A percentile compares a stretch with the other conserved stretches of the same genome.
These are phyloP conservation scores for Turnix velox DNA, from an alignment of 2,113 vertebrate genomes.

Conservation along the genomic window DNA sequence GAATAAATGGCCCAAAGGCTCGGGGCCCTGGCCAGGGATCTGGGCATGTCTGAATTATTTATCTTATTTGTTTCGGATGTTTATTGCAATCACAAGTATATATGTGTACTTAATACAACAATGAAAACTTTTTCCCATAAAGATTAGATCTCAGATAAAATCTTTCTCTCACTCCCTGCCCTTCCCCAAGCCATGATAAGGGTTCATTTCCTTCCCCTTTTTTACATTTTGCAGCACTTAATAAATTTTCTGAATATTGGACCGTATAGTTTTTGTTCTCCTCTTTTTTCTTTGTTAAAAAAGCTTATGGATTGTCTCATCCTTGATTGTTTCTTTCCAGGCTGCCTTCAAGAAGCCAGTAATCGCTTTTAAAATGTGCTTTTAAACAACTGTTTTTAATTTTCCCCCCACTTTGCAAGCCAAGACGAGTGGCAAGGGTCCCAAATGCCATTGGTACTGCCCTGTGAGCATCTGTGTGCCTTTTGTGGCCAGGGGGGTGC, in stretches of 20 bases:
- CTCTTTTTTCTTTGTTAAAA: background rate
- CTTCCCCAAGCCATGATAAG: background rate
- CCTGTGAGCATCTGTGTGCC: background rate
- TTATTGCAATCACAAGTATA: background rate
- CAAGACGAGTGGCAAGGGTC: fast-evolving
- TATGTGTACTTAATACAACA: background rate
- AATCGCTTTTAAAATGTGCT: background rate
- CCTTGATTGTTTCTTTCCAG: background rate
- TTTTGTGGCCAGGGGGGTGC: conserved; percentile 23
- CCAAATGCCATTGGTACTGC: background rate
- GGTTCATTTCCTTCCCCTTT: background rate
- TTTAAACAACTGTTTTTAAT: background rate
- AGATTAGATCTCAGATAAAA: background rate
- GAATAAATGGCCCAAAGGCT: background rate
- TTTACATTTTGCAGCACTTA: background rate
- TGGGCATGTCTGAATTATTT: background rate
- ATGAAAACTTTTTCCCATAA: background rate
- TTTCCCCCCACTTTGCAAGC: background rate
- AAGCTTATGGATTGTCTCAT: background rate
- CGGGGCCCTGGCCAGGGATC: background rate
- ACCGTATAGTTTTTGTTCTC: background rate
- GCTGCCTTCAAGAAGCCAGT: background rate
- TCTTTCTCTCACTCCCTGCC: background rate
- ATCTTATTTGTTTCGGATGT: background rate
- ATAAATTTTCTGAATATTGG: background rate